Evolutionary conservation across 2,113 vertebrate species (phyloP), one percentile per base, ranked within the genome.

Genomic region (Lepus americanus): DNA sequence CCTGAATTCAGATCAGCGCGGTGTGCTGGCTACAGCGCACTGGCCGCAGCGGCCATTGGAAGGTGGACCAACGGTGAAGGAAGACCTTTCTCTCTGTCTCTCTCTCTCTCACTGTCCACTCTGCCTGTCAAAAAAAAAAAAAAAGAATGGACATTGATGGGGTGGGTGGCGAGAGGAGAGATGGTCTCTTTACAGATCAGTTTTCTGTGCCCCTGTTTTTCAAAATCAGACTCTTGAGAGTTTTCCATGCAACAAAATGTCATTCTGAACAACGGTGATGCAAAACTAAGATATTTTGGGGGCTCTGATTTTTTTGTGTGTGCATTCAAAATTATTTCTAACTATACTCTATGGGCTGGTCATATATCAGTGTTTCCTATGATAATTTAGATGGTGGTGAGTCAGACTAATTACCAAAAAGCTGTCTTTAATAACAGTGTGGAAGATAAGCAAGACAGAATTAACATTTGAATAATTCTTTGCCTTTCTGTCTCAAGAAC

Each of bases 401-500:
- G 33, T 95, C 82, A 81, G 36, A 87, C 29, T 87, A 86, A 95
- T 95, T 93, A 96, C 53, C 85, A 87, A 87, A 89, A 87, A 14
- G 8, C 72, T n/a, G 16, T 87, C 70, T 96, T 90, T 94, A 74
- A 84, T 87, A 95, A 91, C 19, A 51, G 16, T 17, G 0, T 80
- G 22, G 70, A 13, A 70, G 67, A 85, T 92, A 81, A 73, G 59
- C 8, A 53, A 87, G 61, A 85, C 53, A 81, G 87, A 95, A 94
- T 79, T 95, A 95, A 63, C 29, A 39, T 63, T 85, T 89, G 79
- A 92, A 10, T 84, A 59, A 86, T 94, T 96, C 66, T 92, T 91
- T 81, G 82, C 59, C 82, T 49, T 91, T 96, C 66, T 95, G 23
- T 77, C 80, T 95, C 59, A 84, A 25, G 49, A 70, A 77, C 44